Evolutionary conservation across 2,797 vertebrate genomes (phyloP).

Genomic region (Melanotaenia nigrans): DNA sequence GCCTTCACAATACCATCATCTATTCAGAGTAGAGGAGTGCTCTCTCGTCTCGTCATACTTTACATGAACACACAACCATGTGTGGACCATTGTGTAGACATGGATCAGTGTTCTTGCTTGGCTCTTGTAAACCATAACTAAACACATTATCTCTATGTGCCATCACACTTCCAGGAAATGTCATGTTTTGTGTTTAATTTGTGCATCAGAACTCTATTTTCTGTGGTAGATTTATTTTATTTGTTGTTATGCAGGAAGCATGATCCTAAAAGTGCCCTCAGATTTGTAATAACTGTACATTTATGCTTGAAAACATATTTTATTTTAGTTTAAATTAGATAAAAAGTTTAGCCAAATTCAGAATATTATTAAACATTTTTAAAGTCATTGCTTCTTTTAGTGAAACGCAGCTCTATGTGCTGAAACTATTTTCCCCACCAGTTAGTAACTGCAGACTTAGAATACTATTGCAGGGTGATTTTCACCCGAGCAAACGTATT

Average conservation of each 20-base stretch:
- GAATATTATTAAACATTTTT: not conserved
- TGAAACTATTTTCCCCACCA: not conserved
- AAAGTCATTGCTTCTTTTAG: too few species aligned
- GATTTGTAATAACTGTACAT: too few species aligned
- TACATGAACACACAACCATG: not conserved
- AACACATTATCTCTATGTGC: too few species aligned
- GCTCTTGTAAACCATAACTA: too few species aligned
- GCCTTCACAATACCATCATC: conserved; percentile 17
- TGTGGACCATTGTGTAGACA: not conserved
- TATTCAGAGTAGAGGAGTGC: conserved; percentile 26
- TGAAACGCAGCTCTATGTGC: not conserved
- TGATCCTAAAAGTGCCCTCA: too few species aligned
- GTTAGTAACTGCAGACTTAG: not conserved
- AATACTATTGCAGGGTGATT: too few species aligned
- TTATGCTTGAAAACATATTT: too few species aligned
- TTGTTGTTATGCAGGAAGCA: too few species aligned
- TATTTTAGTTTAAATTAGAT: too few species aligned
- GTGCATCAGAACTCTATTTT: not conserved
- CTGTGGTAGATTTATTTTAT: not conserved
- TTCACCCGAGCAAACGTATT: too few species aligned
- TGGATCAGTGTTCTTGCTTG: not conserved
- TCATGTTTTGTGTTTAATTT: too few species aligned
- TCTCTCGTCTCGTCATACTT: not conserved
- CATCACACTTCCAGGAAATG: too few species aligned
- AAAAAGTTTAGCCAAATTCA: not conserved